A percentile compares a stretch with the other conserved stretches of the same genome.
phyloP scores from a whole-genome alignment of 2,113 vertebrate genomes.

The Gobiocypris rarus region DNA sequence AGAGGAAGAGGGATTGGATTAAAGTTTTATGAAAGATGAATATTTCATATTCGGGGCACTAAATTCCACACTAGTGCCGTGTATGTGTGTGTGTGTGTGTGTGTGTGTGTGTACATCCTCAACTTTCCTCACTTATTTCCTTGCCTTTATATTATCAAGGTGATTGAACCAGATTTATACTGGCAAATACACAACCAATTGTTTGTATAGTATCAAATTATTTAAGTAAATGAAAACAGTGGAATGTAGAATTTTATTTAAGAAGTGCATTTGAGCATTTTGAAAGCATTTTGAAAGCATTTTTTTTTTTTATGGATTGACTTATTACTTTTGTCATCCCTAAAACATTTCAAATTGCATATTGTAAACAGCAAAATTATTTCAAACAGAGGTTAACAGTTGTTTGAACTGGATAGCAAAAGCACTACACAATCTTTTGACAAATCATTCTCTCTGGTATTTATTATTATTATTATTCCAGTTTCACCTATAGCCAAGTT shows the following conservation, averaged over 20 bases:
- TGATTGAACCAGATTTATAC: background rate
- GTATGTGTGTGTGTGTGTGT: constrained; percentile 36
- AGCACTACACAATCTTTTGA: constrained; percentile 7
- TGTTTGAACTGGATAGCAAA: background rate
- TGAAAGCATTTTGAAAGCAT: too few species aligned
- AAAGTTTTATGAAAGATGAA: constrained; percentile 82
- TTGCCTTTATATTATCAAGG: background rate
- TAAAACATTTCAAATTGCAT: background rate
- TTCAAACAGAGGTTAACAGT: constrained; percentile 2
- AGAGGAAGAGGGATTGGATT: constrained; percentile 73
- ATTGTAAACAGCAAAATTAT: background rate
- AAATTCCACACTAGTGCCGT: constrained; percentile 72
- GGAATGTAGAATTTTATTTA: background rate
- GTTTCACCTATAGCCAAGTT: constrained; percentile 8
- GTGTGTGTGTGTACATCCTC: constrained; percentile 48
- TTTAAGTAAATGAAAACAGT: background rate
- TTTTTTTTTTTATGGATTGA: background rate
- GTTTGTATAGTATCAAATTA: background rate
- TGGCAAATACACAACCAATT: background rate
- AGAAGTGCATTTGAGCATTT: background rate
- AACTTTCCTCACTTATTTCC: constrained; percentile 44
- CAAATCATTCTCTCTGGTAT: constrained; percentile 7
- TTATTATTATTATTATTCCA: constrained; percentile 2
- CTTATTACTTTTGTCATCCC: background rate
- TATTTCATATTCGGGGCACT: constrained; percentile 81